Evolutionary conservation across 2,888 invertebrate species (phyloP), one percentile per base, ranked within the genome.

Genomic region (Abrostola triplasia): DNA sequence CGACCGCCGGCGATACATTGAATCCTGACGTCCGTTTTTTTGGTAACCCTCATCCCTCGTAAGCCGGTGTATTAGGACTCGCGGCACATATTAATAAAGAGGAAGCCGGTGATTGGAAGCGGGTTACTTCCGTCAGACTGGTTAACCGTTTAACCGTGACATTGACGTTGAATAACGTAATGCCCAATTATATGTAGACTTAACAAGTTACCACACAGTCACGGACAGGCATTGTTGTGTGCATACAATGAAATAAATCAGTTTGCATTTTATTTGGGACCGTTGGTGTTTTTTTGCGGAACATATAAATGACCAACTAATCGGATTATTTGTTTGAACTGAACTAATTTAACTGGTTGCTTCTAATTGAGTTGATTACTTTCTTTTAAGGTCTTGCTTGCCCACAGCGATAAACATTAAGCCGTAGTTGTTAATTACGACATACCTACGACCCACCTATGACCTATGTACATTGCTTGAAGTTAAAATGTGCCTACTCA

Each of bases 21-120:
- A 73, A 70, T 75, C 60, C 67, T 66, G 57, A 62, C 64, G 65
- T 66, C 49, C 70, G 50, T 67, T 73, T 66, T 59, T 76, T 78
- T 66, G 64, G 76, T 76, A 73, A 73, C 70, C 62, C 70, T 66
- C 59, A 63, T 50, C 54, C 66, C 51, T 55, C 62, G 54, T 72
- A 67, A 77, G 59, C 64, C 70, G 40, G 11, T 53, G 63, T 51
- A 70, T 63, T 70, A 64, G 49, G 55, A 56, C 61, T 63, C 48
- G 59, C 53, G 50, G 65, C 40, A 53, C 50, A 61, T 64, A 60
- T 70, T 77, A 63, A 62, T 63, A 69, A 56, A 71, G 70, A 53
- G 37, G 44, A 50, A 36, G 50, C 37, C 60, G 56, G 67, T 76
- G 67, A 73, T 78, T 71, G 62, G 47, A 56, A 42, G 37, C 59